Conservation (phyloP, 1,140 invertebrate genomes). For the Hylaeus anthracinus region DNA sequence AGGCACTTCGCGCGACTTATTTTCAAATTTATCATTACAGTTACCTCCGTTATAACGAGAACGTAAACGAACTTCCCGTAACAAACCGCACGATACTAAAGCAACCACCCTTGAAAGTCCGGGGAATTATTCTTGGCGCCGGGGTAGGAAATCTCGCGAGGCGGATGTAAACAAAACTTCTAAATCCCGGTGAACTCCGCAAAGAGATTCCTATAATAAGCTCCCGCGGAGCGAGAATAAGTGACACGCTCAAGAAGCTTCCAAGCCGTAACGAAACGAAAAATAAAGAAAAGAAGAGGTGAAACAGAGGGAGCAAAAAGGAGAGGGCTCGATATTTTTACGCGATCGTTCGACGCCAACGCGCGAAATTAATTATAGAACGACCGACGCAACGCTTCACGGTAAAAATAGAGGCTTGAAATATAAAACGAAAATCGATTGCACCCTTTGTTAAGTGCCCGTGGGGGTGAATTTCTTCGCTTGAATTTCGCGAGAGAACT, state of each 20-base stretch:
- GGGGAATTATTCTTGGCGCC: no score
- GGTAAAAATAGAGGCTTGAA: background rate
- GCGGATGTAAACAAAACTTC: background rate
- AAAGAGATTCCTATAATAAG: background rate
- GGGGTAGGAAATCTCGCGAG: background rate
- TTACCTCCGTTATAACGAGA: no score
- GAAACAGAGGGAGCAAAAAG: background rate
- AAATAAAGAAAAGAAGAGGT: background rate
- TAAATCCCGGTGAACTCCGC: background rate
- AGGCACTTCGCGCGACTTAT: no score
- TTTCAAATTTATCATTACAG: no score
- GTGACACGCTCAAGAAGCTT: background rate
- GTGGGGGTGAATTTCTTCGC: no score
- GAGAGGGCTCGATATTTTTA: background rate
- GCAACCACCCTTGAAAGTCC: no score
- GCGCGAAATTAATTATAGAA: background rate
- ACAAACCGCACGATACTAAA: no score
- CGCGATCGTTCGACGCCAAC: background rate
- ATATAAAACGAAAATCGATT: slow-evolving; percentile 5
- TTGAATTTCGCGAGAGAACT: no score
- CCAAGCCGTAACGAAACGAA: background rate
- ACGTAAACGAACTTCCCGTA: no score
- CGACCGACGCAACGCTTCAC: background rate
- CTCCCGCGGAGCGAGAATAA: background rate
- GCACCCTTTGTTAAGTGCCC: no score